Evolutionary conservation across 2,113 vertebrate species (phyloP), one percentile per base, ranked within the genome.

Genomic region (Pongo abelii): DNA sequence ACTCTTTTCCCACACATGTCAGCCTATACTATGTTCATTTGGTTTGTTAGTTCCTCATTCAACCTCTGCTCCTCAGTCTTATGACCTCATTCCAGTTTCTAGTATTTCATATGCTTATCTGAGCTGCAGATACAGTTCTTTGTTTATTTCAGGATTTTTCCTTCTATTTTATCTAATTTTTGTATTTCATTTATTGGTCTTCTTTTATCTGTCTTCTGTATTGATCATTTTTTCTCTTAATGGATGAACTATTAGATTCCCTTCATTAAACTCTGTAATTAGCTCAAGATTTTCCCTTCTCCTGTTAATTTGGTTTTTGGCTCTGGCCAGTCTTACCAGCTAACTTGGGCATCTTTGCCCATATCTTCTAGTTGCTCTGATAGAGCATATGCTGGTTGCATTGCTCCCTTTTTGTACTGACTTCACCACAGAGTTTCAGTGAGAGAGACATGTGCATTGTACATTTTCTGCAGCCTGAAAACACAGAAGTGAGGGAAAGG

Each of bases 41-140:
- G 23, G 3, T 20, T 12, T 48, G 89, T 57, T 5, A 0, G 6
- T 35, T 11, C 0, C 2, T 46, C 46, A 20, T 77, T 50, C 83
- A 75, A 38, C 8, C 1, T 64, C 13, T 25, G 17, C 52, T 94
- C n/a, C 50, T 85, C 23, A 55, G 11, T 13, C 0, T 43, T 43
- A 11, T 5, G 6, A 4, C 2, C 9, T 59, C 17, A 22, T 18
- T 43, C 9, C 38, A 80, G 5, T 85, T 93, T 84, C 30, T 70
- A 14, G 9, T 16, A 23, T 48, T 46, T 2, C 2, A 17, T 3
- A 32, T 2, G 2, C 2, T 38, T 27, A 2, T 6, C 0, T 77
- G 8, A 80, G 23, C 23, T 91, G 17, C 5, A 25, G 23, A 18
- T 72, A 59, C 0, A 70, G 8, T 27, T 32, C 46, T 46, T 93